A percentile compares a stretch with the other conserved stretches of the same genome.
phyloP scores from a whole-genome alignment of 2,888 invertebrate genomes.

The Caenorhabditis zanzibari region DNA sequence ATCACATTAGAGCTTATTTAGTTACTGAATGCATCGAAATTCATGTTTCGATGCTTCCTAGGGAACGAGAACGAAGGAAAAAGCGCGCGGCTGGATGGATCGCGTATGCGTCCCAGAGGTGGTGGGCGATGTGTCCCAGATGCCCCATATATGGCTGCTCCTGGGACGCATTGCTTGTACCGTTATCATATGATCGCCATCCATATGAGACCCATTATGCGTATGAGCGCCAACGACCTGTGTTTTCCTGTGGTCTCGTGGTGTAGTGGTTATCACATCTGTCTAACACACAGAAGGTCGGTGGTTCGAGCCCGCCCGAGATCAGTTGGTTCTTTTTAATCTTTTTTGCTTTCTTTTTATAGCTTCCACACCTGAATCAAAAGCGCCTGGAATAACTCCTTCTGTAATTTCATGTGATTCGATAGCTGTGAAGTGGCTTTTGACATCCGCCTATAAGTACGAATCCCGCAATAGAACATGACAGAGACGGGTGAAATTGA shows the following conservation, averaged over 20 bases:
- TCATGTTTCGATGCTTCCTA: too few relatives aligned
- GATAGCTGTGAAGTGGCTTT: slow-evolving; percentile 33
- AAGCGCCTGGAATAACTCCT: slow-evolving; percentile 30
- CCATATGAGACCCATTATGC: too few relatives aligned
- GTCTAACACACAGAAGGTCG: slow-evolving; percentile 73
- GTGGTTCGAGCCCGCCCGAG: slow-evolving; percentile 71
- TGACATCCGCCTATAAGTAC: slow-evolving; percentile 24
- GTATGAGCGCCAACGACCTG: background rate
- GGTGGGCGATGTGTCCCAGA: too few relatives aligned
- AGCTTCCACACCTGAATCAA: background rate
- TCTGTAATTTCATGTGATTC: slow-evolving; percentile 47
- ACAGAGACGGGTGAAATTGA: slow-evolving; percentile 16
- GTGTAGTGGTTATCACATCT: slow-evolving; percentile 73
- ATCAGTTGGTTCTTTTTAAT: slow-evolving; percentile 33
- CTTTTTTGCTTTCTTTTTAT: slow-evolving; percentile 3
- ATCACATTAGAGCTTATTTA: too few relatives aligned
- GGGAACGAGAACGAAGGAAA: too few relatives aligned
- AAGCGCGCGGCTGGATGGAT: too few relatives aligned
- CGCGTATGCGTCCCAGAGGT: too few relatives aligned
- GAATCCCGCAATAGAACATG: slow-evolving; percentile 40
- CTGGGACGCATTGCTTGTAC: too few relatives aligned
- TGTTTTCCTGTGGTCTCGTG: slow-evolving; percentile 47
- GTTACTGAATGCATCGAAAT: too few relatives aligned
- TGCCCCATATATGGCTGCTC: too few relatives aligned
- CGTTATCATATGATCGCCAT: too few relatives aligned